phyloP scores from a whole-genome alignment of 2,113 vertebrate species.

The Cyanistes caeruleus region DNA sequence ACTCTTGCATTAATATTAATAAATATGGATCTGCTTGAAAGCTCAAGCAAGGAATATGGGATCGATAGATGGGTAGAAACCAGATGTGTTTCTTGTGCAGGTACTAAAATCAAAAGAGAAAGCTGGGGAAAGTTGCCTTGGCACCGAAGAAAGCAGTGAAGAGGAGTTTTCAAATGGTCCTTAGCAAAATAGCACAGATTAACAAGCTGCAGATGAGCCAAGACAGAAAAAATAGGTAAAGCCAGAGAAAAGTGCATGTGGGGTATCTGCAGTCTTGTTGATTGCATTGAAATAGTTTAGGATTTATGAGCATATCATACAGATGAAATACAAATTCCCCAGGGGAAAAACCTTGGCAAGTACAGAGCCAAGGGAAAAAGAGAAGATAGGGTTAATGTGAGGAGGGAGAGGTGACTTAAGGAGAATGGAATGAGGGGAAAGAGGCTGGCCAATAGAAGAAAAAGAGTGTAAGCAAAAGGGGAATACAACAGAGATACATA shows the following conservation, averaged over 20 bases:
- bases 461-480: not conserved
- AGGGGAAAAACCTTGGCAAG: not conserved
- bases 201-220: not conserved
- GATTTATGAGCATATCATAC: not conserved
- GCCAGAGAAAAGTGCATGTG: not conserved
- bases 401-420: constrained; percentile 36
- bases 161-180: not conserved
- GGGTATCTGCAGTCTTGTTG: not conserved
- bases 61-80: not conserved
- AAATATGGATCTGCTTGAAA: not conserved
- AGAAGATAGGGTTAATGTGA: constrained; percentile 38
- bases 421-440: constrained; percentile 53
- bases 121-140: not conserved
- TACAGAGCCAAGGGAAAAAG: not conserved
- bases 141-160: not conserved
- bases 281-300: not conserved
- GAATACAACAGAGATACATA: not conserved
- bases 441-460: constrained; percentile 3
- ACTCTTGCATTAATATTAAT: not conserved
- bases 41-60: not conserved
- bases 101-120: not conserved
- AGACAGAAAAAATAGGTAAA: not conserved
- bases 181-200: not conserved
- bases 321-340: not conserved
- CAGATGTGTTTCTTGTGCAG: not conserved